These are phyloP conservation scores for Tenebrosternarchus preto DNA, from an alignment of 2,113 vertebrate genomes.

Conservation along the genomic window DNA sequence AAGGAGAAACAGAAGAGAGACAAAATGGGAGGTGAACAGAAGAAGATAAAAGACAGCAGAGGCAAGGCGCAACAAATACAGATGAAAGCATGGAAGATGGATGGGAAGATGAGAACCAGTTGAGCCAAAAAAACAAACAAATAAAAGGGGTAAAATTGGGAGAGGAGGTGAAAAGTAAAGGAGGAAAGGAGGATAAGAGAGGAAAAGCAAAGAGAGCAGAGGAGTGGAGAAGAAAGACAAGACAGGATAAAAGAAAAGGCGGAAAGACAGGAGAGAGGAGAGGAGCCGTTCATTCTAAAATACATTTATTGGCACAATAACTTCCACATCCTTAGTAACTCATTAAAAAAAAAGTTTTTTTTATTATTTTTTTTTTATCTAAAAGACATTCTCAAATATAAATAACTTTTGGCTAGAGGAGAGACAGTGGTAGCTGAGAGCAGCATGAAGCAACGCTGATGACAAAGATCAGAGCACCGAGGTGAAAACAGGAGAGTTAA, in stretches of 20 bases:
- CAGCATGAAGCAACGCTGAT: too few species aligned
- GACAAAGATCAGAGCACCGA: conserved; percentile 25
- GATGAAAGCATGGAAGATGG: background rate
- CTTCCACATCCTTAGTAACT: too few species aligned
- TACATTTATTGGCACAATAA: too few species aligned
- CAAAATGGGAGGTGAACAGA: background rate
- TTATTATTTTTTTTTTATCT: too few species aligned
- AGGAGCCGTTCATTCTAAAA: background rate
- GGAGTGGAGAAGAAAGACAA: background rate
- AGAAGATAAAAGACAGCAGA: background rate
- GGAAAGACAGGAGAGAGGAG: background rate
- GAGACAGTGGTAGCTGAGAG: conserved; percentile 1
- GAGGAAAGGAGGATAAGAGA: background rate
- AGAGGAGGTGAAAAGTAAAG: background rate
- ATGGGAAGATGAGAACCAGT: background rate
- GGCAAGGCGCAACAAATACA: background rate
- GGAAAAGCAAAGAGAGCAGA: background rate
- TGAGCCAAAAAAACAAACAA: background rate
- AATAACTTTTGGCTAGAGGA: background rate
- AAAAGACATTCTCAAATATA: too few species aligned
- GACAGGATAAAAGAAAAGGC: background rate
- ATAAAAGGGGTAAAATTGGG: background rate
- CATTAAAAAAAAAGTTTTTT: too few species aligned
- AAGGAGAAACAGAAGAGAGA: conserved; percentile 4
- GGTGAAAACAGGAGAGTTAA: background rate